A percentile compares a stretch with the other conserved stretches of the same genome.
phyloP scores from a whole-genome alignment of 2,797 vertebrate genomes.

The Strix occidentalis region DNA sequence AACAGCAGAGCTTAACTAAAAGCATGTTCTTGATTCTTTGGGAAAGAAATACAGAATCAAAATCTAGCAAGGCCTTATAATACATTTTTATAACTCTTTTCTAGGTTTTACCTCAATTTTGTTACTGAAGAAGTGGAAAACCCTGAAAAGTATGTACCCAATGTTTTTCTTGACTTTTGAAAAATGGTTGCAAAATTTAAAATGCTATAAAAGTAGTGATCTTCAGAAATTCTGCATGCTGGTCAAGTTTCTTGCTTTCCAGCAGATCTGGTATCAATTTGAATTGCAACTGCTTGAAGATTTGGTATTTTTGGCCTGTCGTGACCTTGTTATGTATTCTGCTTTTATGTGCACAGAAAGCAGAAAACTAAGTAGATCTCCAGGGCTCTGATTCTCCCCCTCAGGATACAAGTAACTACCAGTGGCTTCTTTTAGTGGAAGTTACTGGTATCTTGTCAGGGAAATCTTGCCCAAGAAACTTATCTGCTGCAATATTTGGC shows the following conservation, averaged over 20 bases:
- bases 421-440: constrained; percentile 30
- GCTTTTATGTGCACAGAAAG: constrained; percentile 23
- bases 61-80: neutral
- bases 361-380: constrained; percentile 29
- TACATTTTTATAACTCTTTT: constrained; percentile 17
- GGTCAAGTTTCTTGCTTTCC: constrained; percentile 16
- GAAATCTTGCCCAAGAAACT: constrained; percentile 23
- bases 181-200: neutral
- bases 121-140: constrained; percentile 94
- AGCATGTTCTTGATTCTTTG: neutral
- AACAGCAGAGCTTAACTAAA: neutral
- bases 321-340: constrained; percentile 32
- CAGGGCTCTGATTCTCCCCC: neutral
- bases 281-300: constrained; percentile 23
- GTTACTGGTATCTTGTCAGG: constrained; percentile 16
- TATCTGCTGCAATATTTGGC: neutral
- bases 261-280: constrained; percentile 21
- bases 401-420: neutral
- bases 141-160: constrained; percentile 86
- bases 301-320: constrained; percentile 36
- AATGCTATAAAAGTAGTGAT: neutral
- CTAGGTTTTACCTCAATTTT: constrained; percentile 98
- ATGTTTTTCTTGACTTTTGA: constrained; percentile 14
- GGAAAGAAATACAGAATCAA: neutral
- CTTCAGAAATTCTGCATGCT: neutral